Conservation (phyloP, 2,113 vertebrate genomes). For the Brachypodius melanocephalos region DNA sequence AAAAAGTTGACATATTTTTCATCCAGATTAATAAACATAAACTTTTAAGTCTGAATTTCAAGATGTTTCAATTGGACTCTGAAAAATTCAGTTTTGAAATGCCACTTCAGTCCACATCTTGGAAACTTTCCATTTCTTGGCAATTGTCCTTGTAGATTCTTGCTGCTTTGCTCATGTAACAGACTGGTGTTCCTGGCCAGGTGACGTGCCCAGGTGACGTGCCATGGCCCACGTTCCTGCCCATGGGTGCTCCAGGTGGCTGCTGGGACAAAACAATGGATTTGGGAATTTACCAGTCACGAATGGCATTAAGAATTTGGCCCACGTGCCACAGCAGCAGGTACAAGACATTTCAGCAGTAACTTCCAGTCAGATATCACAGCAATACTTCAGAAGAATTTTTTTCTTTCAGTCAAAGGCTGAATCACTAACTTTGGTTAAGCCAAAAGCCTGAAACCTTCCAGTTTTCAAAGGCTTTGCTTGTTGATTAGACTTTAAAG, state of each 20-base stretch:
- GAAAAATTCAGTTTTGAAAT: background rate
- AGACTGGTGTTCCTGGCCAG: background rate
- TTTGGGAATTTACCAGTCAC: background rate
- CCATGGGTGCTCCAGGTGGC: rapidly evolving
- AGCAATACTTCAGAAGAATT: background rate
- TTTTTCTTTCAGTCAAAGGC: background rate
- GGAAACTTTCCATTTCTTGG: background rate
- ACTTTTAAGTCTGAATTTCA: background rate
- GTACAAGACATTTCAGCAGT: background rate
- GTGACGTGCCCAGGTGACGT: too few relatives aligned
- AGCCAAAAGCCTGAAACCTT: background rate
- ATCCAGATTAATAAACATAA: background rate
- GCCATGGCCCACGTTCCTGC: too few relatives aligned
- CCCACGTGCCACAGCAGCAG: background rate
- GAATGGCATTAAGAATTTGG: rapidly evolving
- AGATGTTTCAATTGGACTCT: background rate
- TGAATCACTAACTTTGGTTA: background rate
- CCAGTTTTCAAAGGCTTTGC: background rate
- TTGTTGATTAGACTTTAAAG: background rate
- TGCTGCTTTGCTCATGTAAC: rapidly evolving
- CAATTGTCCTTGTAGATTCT: background rate
- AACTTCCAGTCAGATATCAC: background rate
- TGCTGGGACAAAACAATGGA: background rate
- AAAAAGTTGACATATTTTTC: background rate
- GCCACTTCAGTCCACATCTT: background rate